Percentiles rank a stretch among this genome's conserved stretches.
phyloP scores from a whole-genome alignment of 2,113 vertebrate species.

The Sylvietta virens region DNA sequence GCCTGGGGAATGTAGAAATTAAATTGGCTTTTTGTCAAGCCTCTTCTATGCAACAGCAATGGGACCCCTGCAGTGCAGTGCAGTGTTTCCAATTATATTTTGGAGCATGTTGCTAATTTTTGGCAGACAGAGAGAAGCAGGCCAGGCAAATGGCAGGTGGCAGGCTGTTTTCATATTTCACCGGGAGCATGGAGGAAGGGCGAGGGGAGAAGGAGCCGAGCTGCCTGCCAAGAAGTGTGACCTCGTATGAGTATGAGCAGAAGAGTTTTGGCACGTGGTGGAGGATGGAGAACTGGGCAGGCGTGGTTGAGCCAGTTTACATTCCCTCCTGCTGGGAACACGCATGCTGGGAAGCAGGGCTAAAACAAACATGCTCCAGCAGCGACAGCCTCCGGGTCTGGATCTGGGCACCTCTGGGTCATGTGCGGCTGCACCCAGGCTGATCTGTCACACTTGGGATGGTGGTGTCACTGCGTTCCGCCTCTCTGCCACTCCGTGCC shows the following conservation, averaged over 20 bases:
- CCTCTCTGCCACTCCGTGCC: background rate
- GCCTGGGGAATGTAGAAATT: slow-evolving; percentile 42
- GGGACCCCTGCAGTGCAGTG: slow-evolving; percentile 37
- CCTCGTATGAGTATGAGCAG: background rate
- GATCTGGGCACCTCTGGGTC: background rate
- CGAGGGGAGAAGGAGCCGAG: background rate
- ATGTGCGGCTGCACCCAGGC: background rate
- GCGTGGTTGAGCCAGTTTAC: background rate
- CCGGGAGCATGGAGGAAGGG: slow-evolving; percentile 2
- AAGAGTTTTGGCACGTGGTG: background rate
- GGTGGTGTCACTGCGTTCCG: background rate
- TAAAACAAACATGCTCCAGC: background rate
- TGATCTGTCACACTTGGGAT: accelerated
- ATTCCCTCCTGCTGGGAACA: background rate
- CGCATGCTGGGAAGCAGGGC: background rate
- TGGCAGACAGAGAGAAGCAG: slow-evolving; percentile 35
- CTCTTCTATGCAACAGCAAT: slow-evolving; percentile 25
- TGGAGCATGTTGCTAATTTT: slow-evolving; percentile 52
- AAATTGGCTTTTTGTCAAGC: slow-evolving; percentile 56
- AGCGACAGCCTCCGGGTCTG: background rate
- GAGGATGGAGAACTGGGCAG: background rate
- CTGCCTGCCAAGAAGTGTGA: slow-evolving; percentile 12
- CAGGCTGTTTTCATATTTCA: slow-evolving; percentile 50
- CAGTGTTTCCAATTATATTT: slow-evolving; percentile 64
- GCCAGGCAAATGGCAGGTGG: slow-evolving; percentile 61